A percentile compares a stretch with the other conserved stretches of the same genome.
Conservation (phyloP, 2,888 invertebrate genomes). For the Brachypalpus laphriformis region DNA sequence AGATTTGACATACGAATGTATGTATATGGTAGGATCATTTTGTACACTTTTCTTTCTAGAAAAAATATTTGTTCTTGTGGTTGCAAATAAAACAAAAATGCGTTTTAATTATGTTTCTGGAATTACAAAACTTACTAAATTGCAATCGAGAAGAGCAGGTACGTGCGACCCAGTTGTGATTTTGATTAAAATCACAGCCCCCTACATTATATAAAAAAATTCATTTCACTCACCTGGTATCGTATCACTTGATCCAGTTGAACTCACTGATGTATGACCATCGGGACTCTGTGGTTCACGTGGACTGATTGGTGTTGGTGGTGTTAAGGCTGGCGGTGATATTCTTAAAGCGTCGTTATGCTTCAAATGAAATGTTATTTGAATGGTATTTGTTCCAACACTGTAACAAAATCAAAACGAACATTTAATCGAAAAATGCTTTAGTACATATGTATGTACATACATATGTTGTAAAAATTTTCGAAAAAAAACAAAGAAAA, state of each 20-base stretch:
- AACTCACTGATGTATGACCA: constrained; percentile 82
- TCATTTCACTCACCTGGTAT: constrained; percentile 80
- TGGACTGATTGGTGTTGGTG: constrained; percentile 80
- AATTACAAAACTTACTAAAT: too few species aligned
- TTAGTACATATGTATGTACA: not conserved
- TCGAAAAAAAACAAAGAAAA: not conserved
- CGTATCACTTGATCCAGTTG: constrained; percentile 81
- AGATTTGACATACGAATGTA: too few species aligned
- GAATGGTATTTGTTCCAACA: constrained; percentile 75
- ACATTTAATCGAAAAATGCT: not conserved
- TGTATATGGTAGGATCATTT: too few species aligned
- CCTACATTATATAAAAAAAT: too few species aligned
- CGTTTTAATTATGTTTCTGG: too few species aligned
- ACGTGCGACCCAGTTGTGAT: too few species aligned
- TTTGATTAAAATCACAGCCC: too few species aligned
- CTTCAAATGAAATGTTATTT: constrained; percentile 76
- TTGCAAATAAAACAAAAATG: too few species aligned
- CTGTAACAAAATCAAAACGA: constrained; percentile 52
- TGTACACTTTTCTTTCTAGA: too few species aligned
- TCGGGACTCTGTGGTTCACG: constrained; percentile 81
- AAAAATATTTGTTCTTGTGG: too few species aligned
- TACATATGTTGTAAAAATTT: not conserved
- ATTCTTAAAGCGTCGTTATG: constrained; percentile 74
- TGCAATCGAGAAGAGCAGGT: too few species aligned
- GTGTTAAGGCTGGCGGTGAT: constrained; percentile 79